phyloP scores from a whole-genome alignment of 2,113 vertebrate genomes.

The Leucopsar rothschildi region DNA sequence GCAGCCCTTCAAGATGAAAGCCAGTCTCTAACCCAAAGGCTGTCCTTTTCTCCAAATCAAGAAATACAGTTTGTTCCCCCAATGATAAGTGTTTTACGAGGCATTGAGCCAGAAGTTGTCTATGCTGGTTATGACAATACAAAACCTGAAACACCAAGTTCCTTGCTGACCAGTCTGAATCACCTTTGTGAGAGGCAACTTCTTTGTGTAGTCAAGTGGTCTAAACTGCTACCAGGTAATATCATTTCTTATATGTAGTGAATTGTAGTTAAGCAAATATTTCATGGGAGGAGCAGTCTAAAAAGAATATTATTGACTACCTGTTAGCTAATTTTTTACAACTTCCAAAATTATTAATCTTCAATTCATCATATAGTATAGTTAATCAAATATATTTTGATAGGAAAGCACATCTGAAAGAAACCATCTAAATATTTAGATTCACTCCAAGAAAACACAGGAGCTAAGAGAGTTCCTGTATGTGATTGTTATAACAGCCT shows the following conservation, averaged over 20 bases:
- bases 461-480: background rate
- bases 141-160: constrained; percentile 82
- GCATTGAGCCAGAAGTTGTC: constrained; percentile 90
- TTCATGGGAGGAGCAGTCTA: background rate
- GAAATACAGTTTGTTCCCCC: constrained; percentile 86
- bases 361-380: background rate
- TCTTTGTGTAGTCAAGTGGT: constrained; percentile 95
- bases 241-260: background rate
- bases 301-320: background rate
- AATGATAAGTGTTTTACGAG: constrained; percentile 85
- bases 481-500: background rate
- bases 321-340: background rate
- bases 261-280: background rate
- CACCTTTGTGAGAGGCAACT: constrained; percentile 92
- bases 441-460: background rate
- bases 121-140: constrained; percentile 87
- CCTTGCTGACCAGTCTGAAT: constrained; percentile 92
- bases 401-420: background rate
- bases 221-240: constrained; percentile 95
- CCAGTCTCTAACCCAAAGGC: constrained; percentile 77
- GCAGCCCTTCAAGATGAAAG: constrained; percentile 73
- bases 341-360: background rate
- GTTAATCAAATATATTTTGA: background rate
- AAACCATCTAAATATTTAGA: background rate
- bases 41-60: constrained; percentile 79